A percentile compares a stretch with the other conserved stretches of the same genome.
phyloP scores from a whole-genome alignment of 2,113 vertebrate species.

The Stomatorhinus ivindoensis region DNA sequence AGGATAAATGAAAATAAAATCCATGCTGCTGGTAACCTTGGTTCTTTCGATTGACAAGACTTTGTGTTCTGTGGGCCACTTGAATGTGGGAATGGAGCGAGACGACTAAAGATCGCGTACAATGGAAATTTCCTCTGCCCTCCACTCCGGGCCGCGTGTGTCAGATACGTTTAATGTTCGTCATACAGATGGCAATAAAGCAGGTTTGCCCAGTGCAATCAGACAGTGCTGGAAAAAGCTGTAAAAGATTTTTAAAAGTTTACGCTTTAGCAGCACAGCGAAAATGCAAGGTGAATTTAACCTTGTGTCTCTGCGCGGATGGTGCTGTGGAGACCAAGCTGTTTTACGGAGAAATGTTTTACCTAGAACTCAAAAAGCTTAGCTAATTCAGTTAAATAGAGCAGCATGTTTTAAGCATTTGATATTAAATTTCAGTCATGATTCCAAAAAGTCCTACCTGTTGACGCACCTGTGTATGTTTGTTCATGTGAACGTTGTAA shows the following conservation, averaged over 20 bases:
- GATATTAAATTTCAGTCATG: not conserved
- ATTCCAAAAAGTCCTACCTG: not conserved
- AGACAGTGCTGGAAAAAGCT: constrained; percentile 23
- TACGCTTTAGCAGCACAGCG: constrained; percentile 17
- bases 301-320: not conserved
- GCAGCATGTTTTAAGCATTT: not conserved
- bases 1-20: not conserved
- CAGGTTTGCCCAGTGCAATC: constrained; percentile 38
- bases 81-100: constrained; percentile 19
- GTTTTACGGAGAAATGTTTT: not conserved
- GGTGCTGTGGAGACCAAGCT: not conserved
- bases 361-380: not conserved
- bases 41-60: not conserved
- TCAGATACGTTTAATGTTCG: constrained; percentile 27
- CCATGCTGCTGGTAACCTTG: not conserved
- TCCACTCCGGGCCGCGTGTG: constrained; percentile 27
- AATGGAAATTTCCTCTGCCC: constrained; percentile 61
- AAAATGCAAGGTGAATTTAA: constrained; percentile 4
- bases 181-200: constrained; percentile 42
- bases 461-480: not conserved
- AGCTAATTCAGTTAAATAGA: not conserved
- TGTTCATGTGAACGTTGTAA: not conserved
- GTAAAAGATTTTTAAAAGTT: constrained; percentile 31
- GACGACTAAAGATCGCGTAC: constrained; percentile 56
- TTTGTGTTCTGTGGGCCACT: not conserved